These are phyloP conservation scores for Arothron firmamentum DNA, from an alignment of 2,113 vertebrate species.

Conservation along the genomic window DNA sequence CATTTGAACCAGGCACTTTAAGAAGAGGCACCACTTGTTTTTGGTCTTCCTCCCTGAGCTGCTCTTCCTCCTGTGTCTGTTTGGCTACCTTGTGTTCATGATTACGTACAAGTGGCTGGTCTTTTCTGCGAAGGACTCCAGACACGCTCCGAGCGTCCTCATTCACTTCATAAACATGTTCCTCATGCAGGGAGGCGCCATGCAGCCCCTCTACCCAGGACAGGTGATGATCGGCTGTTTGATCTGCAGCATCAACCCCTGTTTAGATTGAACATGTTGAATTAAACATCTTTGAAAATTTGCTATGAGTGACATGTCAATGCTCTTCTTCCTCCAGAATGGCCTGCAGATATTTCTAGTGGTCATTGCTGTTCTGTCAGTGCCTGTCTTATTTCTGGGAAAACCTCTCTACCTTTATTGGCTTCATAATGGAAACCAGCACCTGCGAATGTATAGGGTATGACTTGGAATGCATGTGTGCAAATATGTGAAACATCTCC, in stretches of 20 bases:
- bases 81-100: constrained; percentile 96
- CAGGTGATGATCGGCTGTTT: constrained; percentile 76
- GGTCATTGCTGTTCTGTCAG: constrained; percentile 79
- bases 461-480: constrained; percentile 41
- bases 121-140: constrained; percentile 76
- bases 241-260: background rate
- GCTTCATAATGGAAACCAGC: constrained; percentile 80
- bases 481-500: background rate
- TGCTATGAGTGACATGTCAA: background rate
- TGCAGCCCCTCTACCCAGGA: constrained; percentile 76
- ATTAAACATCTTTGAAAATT: background rate
- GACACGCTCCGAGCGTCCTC: constrained; percentile 87
- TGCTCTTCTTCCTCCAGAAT: constrained; percentile 61
- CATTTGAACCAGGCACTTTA: constrained; percentile 79
- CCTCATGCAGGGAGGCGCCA: constrained; percentile 74
- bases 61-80: constrained; percentile 91
- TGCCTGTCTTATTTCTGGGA: constrained; percentile 89
- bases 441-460: constrained; percentile 84
- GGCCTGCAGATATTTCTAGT: constrained; percentile 84
- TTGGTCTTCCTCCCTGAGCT: constrained; percentile 91
- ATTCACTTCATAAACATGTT: constrained; percentile 99
- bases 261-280: background rate
- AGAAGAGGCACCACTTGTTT: constrained; percentile 83
- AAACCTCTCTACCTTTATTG: constrained; percentile 92
- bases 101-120: constrained; percentile 93